These are phyloP conservation scores for Anneissia japonica DNA, from an alignment of 35 echinoderm and acorn worm species.

Conservation along the genomic window DNA sequence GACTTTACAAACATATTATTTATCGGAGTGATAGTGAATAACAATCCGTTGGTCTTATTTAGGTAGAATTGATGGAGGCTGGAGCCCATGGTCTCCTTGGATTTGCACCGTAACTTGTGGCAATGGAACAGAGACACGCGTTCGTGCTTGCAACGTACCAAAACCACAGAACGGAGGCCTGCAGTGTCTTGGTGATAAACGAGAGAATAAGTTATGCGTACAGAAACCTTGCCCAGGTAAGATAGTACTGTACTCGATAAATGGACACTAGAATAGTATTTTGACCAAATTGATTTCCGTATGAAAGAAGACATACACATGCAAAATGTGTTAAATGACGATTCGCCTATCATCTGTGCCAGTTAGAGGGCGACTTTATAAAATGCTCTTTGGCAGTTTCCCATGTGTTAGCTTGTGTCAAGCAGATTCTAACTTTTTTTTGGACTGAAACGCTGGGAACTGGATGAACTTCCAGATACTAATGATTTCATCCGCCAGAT, in stretches of 20 bases:
- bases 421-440: too few relatives aligned
- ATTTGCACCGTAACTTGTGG: slow-evolving; percentile 80
- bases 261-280: not conserved
- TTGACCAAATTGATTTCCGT: not conserved
- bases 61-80: slow-evolving; percentile 81
- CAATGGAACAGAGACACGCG: slow-evolving; percentile 72
- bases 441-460: too few relatives aligned
- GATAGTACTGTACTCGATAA: not conserved
- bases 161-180: slow-evolving; percentile 71
- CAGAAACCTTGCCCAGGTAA: slow-evolving; percentile 79
- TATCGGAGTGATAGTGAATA: too few relatives aligned
- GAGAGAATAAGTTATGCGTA: slow-evolving; percentile 64
- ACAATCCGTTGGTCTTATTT: too few relatives aligned
- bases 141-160: slow-evolving; percentile 85
- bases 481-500: too few relatives aligned
- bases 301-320: not conserved
- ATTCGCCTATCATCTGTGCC: too few relatives aligned
- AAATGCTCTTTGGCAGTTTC: too few relatives aligned
- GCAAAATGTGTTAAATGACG: not conserved
- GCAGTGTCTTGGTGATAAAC: slow-evolving; percentile 35
- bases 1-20: too few relatives aligned
- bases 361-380: too few relatives aligned
- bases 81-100: slow-evolving; percentile 96
- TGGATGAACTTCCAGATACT: too few relatives aligned
- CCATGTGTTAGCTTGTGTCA: too few relatives aligned